Evolutionary conservation across 23 tunicate species (phyloP).

Genomic region (Botrylloides violaceus): DNA sequence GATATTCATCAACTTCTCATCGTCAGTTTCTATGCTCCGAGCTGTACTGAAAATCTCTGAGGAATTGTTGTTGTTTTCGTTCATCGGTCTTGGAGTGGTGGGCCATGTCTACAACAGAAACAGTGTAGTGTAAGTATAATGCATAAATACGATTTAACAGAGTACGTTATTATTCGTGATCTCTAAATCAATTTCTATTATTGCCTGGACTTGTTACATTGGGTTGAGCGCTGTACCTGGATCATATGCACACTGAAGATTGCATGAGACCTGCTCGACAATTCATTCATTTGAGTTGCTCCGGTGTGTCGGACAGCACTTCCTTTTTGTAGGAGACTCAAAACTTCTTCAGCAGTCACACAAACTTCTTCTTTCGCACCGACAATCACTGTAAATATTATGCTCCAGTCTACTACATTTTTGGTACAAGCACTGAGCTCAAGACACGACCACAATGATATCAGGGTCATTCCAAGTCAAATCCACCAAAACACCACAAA

Average conservation of each 20-base stretch:
- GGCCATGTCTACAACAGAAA: constrained; percentile 32
- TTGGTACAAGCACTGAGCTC: no score
- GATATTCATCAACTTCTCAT: constrained; percentile 11
- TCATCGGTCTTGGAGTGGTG: constrained; percentile 14
- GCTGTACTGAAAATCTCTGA: neutral
- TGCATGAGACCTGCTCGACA: constrained; percentile 25
- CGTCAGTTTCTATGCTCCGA: neutral
- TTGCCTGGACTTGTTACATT: no score
- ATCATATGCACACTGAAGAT: constrained; percentile 19
- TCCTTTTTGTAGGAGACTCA: constrained; percentile 26
- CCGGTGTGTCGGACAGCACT: constrained; percentile 31
- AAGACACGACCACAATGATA: no score
- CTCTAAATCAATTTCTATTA: neutral
- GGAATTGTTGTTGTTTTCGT: constrained; percentile 10
- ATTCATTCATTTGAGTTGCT: constrained; percentile 27
- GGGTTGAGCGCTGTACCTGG: no score
- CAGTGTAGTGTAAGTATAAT: no score
- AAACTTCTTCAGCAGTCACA: constrained; percentile 10
- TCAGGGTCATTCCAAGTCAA: no score
- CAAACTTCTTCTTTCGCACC: constrained; percentile 18
- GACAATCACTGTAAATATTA: constrained; percentile 8
- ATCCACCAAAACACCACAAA: neutral
- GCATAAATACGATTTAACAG: neutral
- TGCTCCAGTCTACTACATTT: no score
- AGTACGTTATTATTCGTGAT: neutral